Evolutionary conservation across 2,888 invertebrate genomes (phyloP).

Genomic region (Hirtodrosophila confusa): DNA sequence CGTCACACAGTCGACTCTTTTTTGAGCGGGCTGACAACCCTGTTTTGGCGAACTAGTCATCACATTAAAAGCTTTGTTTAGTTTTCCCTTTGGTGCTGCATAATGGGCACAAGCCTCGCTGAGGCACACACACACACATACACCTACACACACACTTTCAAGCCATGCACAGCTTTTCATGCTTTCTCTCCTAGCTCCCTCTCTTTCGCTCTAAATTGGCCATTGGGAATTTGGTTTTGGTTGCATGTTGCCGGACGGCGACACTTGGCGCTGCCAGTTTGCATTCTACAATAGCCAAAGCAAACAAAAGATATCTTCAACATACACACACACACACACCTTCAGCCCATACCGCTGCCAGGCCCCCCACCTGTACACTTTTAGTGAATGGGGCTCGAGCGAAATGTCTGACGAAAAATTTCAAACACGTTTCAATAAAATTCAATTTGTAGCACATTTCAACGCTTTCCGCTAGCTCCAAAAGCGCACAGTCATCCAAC

Average conservation of each 20-base stretch:
- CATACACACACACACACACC: constrained; percentile 5
- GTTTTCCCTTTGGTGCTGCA: constrained; percentile 20
- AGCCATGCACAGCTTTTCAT: not conserved
- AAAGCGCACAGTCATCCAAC: constrained; percentile 22
- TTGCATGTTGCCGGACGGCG: constrained; percentile 45
- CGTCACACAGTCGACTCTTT: not conserved
- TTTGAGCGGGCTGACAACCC: constrained; percentile 34
- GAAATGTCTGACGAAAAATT: constrained; percentile 72
- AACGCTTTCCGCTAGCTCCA: constrained; percentile 71
- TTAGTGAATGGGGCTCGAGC: constrained; percentile 29
- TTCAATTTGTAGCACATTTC: constrained; percentile 79
- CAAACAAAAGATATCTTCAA: constrained; percentile 59
- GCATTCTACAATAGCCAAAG: constrained; percentile 70
- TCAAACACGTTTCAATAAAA: constrained; percentile 80
- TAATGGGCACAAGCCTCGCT: constrained; percentile 12
- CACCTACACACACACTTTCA: constrained; percentile 2
- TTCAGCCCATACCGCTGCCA: constrained; percentile 1
- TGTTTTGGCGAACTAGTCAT: constrained; percentile 40
- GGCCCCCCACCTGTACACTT: constrained; percentile 12
- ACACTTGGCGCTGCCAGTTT: constrained; percentile 56
- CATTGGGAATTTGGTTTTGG: constrained; percentile 47
- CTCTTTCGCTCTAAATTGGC: constrained; percentile 42
- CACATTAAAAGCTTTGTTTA: constrained; percentile 42
- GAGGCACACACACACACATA: constrained; percentile 2
- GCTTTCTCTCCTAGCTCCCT: not conserved